Evolutionary conservation across 2,888 invertebrate genomes (phyloP).

Genomic region (Callyntrura sp.): DNA sequence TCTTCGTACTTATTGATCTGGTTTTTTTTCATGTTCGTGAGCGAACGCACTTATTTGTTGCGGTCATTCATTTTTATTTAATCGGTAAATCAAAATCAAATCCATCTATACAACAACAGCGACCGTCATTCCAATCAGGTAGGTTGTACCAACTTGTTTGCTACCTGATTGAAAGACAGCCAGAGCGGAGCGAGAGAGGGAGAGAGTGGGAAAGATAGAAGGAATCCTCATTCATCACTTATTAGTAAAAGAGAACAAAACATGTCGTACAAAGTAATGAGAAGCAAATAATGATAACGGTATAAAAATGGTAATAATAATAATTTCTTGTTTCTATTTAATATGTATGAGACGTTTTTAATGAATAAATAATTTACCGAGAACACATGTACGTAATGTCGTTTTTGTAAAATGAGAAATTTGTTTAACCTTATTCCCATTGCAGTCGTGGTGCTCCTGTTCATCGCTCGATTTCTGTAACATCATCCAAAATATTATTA

Average conservation of each 20-base stretch:
- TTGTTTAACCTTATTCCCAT: conserved; percentile 65
- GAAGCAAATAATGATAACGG: conserved; percentile 71
- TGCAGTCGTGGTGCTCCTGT: conserved; percentile 14
- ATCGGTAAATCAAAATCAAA: conserved; percentile 55
- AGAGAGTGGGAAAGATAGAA: background rate
- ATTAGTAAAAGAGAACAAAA: conserved; percentile 68
- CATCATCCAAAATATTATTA: conserved; percentile 35
- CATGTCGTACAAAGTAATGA: conserved; percentile 73
- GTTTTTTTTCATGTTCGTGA: conserved; percentile 49
- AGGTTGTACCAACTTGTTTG: conserved; percentile 57
- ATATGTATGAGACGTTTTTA: conserved; percentile 29
- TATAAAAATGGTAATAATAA: conserved; percentile 64
- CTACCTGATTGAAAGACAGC: conserved; percentile 44
- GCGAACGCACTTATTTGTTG: conserved; percentile 45
- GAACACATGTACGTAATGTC: conserved; percentile 47
- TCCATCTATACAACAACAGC: conserved; percentile 14
- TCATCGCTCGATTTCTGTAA: background rate
- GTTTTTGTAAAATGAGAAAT: conserved; percentile 47
- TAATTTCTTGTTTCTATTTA: conserved; percentile 49
- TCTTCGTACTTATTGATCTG: conserved; percentile 59
- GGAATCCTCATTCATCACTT: conserved; percentile 53
- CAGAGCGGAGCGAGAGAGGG: background rate
- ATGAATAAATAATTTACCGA: conserved; percentile 11
- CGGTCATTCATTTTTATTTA: conserved; percentile 51
- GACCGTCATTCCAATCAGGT: conserved; percentile 44